Percentiles rank a stretch among this genome's conserved stretches.
Evolutionary conservation across 2,113 vertebrate genomes (phyloP).

Genomic region (Rhagologus leucostigma): DNA sequence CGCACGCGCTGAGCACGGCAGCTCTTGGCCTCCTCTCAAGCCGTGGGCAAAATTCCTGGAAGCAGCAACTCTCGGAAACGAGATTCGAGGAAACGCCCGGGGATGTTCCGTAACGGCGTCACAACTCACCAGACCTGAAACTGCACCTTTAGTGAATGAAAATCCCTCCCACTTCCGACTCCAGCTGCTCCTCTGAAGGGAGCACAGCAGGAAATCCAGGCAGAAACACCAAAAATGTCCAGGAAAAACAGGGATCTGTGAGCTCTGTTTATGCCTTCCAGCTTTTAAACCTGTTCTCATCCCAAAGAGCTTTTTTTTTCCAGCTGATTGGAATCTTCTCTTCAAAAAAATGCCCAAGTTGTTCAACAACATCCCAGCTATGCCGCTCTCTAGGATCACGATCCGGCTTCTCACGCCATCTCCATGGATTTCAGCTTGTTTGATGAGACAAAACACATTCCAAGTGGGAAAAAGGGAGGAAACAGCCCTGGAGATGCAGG

Average conservation of each 20-base stretch:
- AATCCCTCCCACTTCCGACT: not conserved
- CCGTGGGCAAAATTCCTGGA: fast-evolving
- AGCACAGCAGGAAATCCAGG: not conserved
- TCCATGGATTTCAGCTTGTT: fast-evolving
- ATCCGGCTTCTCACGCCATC: fast-evolving
- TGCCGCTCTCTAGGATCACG: fast-evolving
- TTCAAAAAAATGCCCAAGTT: not conserved
- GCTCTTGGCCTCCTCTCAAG: not conserved
- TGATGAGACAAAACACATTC: not conserved
- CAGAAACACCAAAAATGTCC: fast-evolving
- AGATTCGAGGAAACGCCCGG: fast-evolving
- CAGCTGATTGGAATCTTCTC: not conserved
- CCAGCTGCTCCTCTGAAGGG: fast-evolving
- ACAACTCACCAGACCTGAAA: fast-evolving
- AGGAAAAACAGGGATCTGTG: fast-evolving
- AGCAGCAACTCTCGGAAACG: fast-evolving
- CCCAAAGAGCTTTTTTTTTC: too few relatives aligned
- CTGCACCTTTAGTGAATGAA: fast-evolving
- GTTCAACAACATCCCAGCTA: fast-evolving
- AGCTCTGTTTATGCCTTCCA: not conserved
- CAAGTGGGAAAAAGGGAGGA: not conserved
- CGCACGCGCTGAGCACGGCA: not conserved
- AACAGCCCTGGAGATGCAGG: not conserved
- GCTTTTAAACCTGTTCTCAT: not conserved
- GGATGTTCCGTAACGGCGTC: fast-evolving